phyloP scores from a whole-genome alignment of 1,140 invertebrate species.

The Zaprionus lachaisei region DNA sequence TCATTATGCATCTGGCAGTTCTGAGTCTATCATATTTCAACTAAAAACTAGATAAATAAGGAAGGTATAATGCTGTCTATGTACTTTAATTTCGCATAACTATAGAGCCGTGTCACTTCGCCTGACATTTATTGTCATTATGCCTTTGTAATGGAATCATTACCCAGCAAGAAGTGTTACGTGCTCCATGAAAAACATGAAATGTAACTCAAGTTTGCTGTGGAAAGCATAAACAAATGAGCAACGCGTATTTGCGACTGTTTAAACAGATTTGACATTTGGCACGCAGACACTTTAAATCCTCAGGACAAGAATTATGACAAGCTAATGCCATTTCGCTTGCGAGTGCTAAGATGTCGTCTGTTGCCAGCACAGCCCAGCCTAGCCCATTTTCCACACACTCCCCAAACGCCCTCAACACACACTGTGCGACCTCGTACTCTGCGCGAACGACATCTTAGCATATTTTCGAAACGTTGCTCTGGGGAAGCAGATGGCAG shows the following conservation, averaged over 20 bases:
- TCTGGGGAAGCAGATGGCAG: constrained; percentile 58
- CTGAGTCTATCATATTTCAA: no score
- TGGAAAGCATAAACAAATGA: constrained; percentile 22
- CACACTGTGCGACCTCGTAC: not conserved
- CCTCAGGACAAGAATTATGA: constrained; percentile 30
- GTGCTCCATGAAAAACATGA: constrained; percentile 7
- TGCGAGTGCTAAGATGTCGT: constrained; percentile 26
- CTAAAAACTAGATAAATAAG: no score
- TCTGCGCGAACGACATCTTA: constrained; percentile 56
- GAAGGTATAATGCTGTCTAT: not conserved
- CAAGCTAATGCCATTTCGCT: constrained; percentile 36
- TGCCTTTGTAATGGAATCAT: not conserved
- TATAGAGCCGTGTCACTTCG: not conserved
- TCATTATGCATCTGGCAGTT: no score
- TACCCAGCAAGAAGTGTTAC: not conserved
- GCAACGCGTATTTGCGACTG: constrained; percentile 1
- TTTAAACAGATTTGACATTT: constrained; percentile 44
- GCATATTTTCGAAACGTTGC: constrained; percentile 63
- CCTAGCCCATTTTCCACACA: constrained; percentile 1
- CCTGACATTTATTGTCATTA: not conserved
- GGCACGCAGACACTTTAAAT: constrained; percentile 36
- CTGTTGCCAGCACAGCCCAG: constrained; percentile 11
- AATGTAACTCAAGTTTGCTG: not conserved
- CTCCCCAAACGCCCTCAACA: no score
- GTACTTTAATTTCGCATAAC: not conserved